phyloP scores from a whole-genome alignment of 2,888 invertebrate genomes.

The Poecilus cupreus region DNA sequence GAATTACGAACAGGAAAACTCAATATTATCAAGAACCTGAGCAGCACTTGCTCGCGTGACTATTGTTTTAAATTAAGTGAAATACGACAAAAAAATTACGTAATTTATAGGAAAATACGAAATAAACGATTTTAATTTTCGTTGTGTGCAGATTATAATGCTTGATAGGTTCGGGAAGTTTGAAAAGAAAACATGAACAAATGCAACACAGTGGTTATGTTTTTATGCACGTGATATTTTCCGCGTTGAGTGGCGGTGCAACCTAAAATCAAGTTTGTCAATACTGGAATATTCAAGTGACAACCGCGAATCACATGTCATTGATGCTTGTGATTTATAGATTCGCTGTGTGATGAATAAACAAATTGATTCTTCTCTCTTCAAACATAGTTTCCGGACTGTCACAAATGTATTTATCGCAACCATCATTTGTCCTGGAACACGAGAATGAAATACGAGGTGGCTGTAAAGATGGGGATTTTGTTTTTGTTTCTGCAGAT shows the following conservation, averaged over 20 bases:
- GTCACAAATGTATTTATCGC: neutral
- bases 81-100: conserved; percentile 5
- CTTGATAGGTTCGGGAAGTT: no score
- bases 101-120: neutral
- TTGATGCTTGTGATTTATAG: conserved; percentile 3
- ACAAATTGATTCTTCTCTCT: conserved; percentile 30
- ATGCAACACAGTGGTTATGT: neutral
- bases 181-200: no score
- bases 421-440: neutral
- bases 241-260: neutral
- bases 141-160: no score
- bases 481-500: no score
- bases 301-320: conserved; percentile 7
- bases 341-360: conserved; percentile 6
- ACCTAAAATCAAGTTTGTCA: neutral
- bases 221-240: neutral
- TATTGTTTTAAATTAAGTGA: conserved; percentile 3
- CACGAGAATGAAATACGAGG: no score
- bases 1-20: conserved; percentile 40
- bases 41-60: neutral
- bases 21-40: neutral
- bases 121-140: neutral
- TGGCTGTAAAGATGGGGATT: no score
- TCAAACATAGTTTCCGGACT: neutral
- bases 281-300: conserved; percentile 30